Conservation (phyloP, 2,797 vertebrate species). For the Gymnothorax javanicus region DNA sequence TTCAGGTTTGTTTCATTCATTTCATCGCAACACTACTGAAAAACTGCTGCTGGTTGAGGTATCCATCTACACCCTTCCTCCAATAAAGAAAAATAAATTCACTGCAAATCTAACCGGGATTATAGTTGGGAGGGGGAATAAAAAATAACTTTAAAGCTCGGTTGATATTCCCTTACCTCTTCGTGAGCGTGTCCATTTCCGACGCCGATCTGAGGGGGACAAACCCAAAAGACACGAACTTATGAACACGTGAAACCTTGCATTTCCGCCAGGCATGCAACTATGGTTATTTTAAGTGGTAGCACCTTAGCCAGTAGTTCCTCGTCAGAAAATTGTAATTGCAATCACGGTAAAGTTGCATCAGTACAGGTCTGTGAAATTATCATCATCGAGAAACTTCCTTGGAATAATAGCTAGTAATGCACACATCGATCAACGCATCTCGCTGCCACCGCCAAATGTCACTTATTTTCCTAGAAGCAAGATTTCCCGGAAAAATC, state of each 20-base stretch:
- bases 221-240: neutral
- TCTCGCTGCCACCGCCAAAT: neutral
- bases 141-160: too few relatives aligned
- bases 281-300: neutral
- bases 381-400: constrained; percentile 73
- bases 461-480: neutral
- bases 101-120: too few relatives aligned
- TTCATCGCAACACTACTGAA: too few relatives aligned
- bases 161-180: constrained; percentile 14
- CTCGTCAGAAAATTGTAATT: constrained; percentile 64
- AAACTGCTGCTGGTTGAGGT: too few relatives aligned
- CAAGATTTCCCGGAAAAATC: neutral
- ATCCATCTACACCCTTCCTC: too few relatives aligned
- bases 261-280: neutral
- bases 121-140: too few relatives aligned
- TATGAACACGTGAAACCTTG: constrained; percentile 9
- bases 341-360: constrained; percentile 69
- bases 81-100: too few relatives aligned
- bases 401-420: neutral
- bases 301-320: constrained; percentile 45
- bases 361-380: constrained; percentile 81
- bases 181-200: neutral
- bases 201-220: neutral
- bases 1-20: too few relatives aligned
- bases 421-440: neutral